Evolutionary conservation across 35 echinoderm and acorn worm genomes (phyloP), one percentile per base, ranked within the genome.

Genomic region (Apostichopus japonicus): DNA sequence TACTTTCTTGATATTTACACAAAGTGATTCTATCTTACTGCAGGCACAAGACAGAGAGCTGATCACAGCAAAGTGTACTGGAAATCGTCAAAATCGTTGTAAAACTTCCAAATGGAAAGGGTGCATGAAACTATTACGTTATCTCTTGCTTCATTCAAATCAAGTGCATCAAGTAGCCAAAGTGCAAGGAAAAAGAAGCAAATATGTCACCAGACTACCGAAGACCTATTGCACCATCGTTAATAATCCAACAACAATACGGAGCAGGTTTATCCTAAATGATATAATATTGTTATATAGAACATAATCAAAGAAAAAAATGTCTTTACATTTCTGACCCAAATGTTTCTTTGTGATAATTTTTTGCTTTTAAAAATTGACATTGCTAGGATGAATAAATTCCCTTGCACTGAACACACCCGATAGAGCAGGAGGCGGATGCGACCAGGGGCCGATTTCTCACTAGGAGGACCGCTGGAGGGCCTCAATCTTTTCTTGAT

Each of bases 401-500:
- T 67, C 63, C 63, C 63, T 67, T 15, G 19, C 8, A 15, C 79
- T 83, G 51, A 54, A 83, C 79, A 54, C 24, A 19, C 4, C 79
- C 79, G 2, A 44, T 44, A 83, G 25, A 83, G 63, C 63, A 3
- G 11, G 63, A 8, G 63, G 63, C 63, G 19, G 63, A 67, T 19
- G 63, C 63, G 6, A 67, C 63, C 19, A 19, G 11, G 19, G 63
- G 3, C 3, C 63, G 63, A 19, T 15, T 55, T 83, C 51, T 17
- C 16, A 54, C 52, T n/a, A n/a, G n/a, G n/a, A 16, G 51, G 0
- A 16, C 17, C 6, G 79, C 11, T 7, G 4, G 4, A 55, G 54
- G 8, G 7, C 51, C 51, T 83, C 79, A 83, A 54, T 83, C 79
- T 54, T 83, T 83, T 15, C 79, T 83, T 10, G 79, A 83, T 16